Evolutionary conservation across 1,140 invertebrate species (phyloP).

Genomic region (Anastrepha obliqua): DNA sequence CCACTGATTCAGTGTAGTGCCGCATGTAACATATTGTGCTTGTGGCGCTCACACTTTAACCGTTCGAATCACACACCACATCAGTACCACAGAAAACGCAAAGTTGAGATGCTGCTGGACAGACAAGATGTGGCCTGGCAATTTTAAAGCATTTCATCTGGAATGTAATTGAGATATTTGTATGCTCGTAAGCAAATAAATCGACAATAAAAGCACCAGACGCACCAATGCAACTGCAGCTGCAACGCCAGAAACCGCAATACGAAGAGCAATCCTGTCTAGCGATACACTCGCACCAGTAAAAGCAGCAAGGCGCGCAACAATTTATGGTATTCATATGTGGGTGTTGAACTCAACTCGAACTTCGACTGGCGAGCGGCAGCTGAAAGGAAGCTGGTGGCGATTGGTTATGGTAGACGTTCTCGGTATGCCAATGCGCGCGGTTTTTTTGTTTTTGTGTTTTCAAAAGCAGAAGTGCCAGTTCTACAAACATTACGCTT

Average conservation of each 20-base stretch:
- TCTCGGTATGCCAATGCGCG: too few relatives aligned
- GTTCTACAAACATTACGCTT: background rate
- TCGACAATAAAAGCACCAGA: conserved; percentile 41
- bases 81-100: background rate
- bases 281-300: background rate
- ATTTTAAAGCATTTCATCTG: background rate
- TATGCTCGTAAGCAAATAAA: conserved; percentile 43
- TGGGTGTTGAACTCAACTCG: conserved; percentile 36
- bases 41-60: conserved; percentile 26
- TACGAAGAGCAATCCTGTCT: conserved; percentile 15
- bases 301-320: background rate
- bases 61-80: background rate
- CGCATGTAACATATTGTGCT: background rate
- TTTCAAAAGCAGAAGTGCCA: conserved; percentile 17
- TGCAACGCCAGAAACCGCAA: conserved; percentile 22
- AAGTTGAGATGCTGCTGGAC: background rate
- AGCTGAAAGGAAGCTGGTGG: conserved; percentile 4
- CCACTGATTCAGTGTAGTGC: background rate
- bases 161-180: conserved; percentile 52
- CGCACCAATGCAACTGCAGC: background rate
- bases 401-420: background rate
- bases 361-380: background rate
- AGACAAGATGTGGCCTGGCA: background rate
- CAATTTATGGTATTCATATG: conserved; percentile 20
- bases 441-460: background rate